phyloP scores from a whole-genome alignment of 2,113 vertebrate species.

The Grantiella picta region DNA sequence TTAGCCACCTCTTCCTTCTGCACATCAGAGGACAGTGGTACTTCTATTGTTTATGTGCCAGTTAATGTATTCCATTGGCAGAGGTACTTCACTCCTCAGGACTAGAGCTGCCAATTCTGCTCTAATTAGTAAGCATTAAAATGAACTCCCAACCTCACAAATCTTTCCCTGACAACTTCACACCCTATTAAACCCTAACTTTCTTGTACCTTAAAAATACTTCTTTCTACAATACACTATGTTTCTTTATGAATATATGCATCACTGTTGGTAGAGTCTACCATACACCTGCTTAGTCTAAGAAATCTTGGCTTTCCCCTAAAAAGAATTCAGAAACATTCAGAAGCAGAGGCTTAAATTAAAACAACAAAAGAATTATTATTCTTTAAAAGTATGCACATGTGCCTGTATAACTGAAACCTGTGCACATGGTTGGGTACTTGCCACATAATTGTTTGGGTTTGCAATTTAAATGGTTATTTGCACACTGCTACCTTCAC shows the following conservation, averaged over 20 bases:
- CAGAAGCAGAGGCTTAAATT: background rate
- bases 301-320: background rate
- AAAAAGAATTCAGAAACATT: background rate
- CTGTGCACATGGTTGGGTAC: background rate
- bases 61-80: background rate
- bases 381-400: background rate
- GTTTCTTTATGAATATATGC: background rate
- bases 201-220: conserved; percentile 5
- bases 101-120: conserved; percentile 21
- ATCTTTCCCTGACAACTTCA: conserved; percentile 31
- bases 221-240: background rate
- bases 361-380: background rate
- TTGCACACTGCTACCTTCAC: background rate
- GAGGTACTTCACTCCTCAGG: background rate
- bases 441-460: background rate
- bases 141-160: conserved; percentile 4
- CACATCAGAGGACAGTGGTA: background rate
- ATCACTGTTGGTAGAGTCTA: background rate
- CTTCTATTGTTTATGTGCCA: background rate
- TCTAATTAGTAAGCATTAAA: conserved; percentile 50
- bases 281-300: background rate
- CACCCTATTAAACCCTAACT: conserved; percentile 17
- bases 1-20: background rate
- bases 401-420: background rate
- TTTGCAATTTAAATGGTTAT: background rate